Evolutionary conservation across 2,888 invertebrate species (phyloP).

Genomic region (Pristionchus exspectatus): DNA sequence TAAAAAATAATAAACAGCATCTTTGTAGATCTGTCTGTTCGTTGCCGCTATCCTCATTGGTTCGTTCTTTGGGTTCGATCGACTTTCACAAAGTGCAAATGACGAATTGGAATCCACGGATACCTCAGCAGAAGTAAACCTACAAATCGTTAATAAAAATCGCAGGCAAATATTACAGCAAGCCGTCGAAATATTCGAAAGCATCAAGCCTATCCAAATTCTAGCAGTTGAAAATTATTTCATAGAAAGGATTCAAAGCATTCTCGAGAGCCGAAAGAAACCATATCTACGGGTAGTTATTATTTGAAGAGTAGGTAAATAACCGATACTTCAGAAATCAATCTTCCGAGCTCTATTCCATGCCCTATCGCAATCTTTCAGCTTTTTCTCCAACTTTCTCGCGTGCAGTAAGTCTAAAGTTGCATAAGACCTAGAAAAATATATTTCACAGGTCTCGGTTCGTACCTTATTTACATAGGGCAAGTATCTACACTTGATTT

Average conservation of each 20-base stretch:
- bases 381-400: not conserved
- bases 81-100: not conserved
- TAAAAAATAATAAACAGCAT: too few relatives aligned
- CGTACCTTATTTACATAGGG: too few relatives aligned
- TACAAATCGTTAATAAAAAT: not conserved
- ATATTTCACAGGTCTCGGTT: too few relatives aligned
- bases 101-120: not conserved
- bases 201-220: not conserved
- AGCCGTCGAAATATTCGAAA: slow-evolving; percentile 13
- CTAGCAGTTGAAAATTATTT: not conserved
- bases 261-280: not conserved
- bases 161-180: not conserved
- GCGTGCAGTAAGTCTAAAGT: not conserved
- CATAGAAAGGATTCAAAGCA: not conserved
- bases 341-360: slow-evolving; percentile 31
- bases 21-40: not conserved
- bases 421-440: too few relatives aligned
- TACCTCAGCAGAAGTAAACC: not conserved
- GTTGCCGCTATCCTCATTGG: not conserved
- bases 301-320: too few relatives aligned
- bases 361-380: slow-evolving; percentile 15
- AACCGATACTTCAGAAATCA: not conserved
- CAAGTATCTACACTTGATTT: too few relatives aligned
- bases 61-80: not conserved
- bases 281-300: not conserved